Conservation (phyloP, 2,113 vertebrate genomes). For the Hypomesus transpacificus region DNA sequence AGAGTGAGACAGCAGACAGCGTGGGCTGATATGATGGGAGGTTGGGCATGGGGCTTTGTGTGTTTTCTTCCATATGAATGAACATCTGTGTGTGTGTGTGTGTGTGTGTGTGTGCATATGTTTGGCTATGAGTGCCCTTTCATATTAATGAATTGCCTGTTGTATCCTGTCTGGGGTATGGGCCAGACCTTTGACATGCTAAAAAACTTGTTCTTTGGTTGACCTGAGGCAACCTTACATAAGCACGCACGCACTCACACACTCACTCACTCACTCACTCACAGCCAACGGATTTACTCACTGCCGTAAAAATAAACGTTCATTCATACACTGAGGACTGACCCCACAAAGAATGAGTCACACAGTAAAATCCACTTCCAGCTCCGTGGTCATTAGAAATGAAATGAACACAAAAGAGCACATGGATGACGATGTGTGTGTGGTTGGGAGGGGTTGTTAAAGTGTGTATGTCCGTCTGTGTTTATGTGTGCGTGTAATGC, state of each 20-base stretch:
- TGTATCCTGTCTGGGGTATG: constrained; percentile 2
- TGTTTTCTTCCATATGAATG: not conserved
- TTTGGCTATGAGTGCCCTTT: constrained; percentile 7
- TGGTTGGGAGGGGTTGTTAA: no score
- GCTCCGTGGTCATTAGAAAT: not conserved
- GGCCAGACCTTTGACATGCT: constrained; percentile 5
- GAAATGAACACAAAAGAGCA: not conserved
- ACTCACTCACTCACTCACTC: not conserved
- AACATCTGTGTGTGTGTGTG: constrained; percentile 6
- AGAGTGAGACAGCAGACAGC: no score
- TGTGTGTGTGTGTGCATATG: constrained; percentile 14
- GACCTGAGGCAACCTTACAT: constrained; percentile 6
- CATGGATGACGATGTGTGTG: no score
- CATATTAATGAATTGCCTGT: not conserved
- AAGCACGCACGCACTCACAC: not conserved
- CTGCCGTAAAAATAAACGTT: not conserved
- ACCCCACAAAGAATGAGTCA: constrained; percentile 10
- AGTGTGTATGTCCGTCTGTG: no score
- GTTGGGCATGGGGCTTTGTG: no score
- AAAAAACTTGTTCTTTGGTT: constrained; percentile 1
- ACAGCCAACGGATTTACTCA: not conserved
- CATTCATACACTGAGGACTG: not conserved
- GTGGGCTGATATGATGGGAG: no score
- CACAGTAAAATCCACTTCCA: not conserved
- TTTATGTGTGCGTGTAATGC: no score